Percentiles rank a stretch among this genome's conserved stretches.
Evolutionary conservation across 2,797 vertebrate species (phyloP).

Genomic region (Enteromius treurensis): DNA sequence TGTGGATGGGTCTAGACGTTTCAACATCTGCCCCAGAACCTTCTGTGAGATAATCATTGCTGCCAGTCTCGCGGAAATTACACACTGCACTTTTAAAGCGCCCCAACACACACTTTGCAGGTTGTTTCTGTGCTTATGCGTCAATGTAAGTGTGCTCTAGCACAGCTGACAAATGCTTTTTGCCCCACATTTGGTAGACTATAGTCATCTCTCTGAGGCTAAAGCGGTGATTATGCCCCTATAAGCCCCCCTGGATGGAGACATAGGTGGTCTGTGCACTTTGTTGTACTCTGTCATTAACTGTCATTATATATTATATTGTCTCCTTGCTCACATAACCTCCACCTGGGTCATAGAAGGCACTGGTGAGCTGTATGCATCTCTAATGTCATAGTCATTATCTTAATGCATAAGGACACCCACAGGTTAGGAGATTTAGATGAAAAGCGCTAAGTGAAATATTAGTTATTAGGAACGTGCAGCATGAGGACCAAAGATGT

Average conservation of each 20-base stretch:
- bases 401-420: slow-evolving; percentile 28
- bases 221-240: slow-evolving; percentile 9
- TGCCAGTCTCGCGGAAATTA: not conserved
- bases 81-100: slow-evolving; percentile 11
- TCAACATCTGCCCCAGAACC: slow-evolving; percentile 4
- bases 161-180: slow-evolving; percentile 16
- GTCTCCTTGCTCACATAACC: slow-evolving; percentile 26
- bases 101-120: not conserved
- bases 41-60: slow-evolving; percentile 6
- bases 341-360: slow-evolving; percentile 1
- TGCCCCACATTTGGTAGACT: not conserved
- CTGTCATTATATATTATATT: slow-evolving; percentile 33
- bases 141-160: slow-evolving; percentile 49
- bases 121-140: slow-evolving; percentile 24
- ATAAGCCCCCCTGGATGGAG: not conserved
- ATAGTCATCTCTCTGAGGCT: slow-evolving; percentile 4
- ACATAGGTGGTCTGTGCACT: not conserved
- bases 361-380: slow-evolving; percentile 14
- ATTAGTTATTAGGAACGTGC: not conserved
- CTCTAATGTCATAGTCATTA: slow-evolving; percentile 33
- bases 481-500: not conserved
- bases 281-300: slow-evolving; percentile 14
- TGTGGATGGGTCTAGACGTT: slow-evolving; percentile 19
- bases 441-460: slow-evolving; percentile 18
- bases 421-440: slow-evolving; percentile 14